These are phyloP conservation scores for Coelopa frigida DNA, from an alignment of 1,140 invertebrate species.

Conservation along the genomic window DNA sequence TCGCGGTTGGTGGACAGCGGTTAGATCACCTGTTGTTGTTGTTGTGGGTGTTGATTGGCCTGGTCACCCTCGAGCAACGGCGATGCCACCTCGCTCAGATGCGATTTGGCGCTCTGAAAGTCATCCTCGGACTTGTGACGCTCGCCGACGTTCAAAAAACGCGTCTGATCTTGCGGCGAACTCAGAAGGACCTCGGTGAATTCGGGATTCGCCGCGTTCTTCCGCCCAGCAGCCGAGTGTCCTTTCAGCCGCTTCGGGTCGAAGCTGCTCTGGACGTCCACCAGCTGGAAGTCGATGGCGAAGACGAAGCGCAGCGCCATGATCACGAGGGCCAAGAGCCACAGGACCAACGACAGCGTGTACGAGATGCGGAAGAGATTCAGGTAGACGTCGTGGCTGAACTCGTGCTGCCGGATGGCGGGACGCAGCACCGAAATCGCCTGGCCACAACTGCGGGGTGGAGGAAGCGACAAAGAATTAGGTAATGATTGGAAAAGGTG, in stretches of 20 bases:
- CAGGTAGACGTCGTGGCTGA: constrained; percentile 28
- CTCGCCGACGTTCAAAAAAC: background rate
- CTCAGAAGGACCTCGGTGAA: constrained; percentile 11
- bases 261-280: constrained; percentile 35
- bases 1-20: too few relatives aligned
- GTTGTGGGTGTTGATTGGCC: too few relatives aligned
- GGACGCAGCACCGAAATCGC: constrained; percentile 34
- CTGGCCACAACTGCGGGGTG: constrained; percentile 23
- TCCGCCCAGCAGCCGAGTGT: background rate
- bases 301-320: constrained; percentile 34
- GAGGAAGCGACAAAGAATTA: background rate
- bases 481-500: background rate
- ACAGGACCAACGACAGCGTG: constrained; percentile 27
- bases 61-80: constrained; percentile 24
- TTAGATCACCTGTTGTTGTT: too few relatives aligned
- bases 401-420: constrained; percentile 24
- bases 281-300: constrained; percentile 39
- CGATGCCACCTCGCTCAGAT: constrained; percentile 28
- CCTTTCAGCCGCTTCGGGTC: constrained; percentile 14
- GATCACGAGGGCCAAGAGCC: constrained; percentile 29
- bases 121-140: constrained; percentile 34
- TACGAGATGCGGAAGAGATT: constrained; percentile 32
- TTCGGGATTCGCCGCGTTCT: constrained; percentile 2
- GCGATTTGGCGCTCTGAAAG: constrained; percentile 38
- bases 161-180: constrained; percentile 2